Percentiles rank a stretch among this genome's conserved stretches.
Conservation (phyloP, 2,797 vertebrate species). For the Chaenodraco wilsoni region DNA sequence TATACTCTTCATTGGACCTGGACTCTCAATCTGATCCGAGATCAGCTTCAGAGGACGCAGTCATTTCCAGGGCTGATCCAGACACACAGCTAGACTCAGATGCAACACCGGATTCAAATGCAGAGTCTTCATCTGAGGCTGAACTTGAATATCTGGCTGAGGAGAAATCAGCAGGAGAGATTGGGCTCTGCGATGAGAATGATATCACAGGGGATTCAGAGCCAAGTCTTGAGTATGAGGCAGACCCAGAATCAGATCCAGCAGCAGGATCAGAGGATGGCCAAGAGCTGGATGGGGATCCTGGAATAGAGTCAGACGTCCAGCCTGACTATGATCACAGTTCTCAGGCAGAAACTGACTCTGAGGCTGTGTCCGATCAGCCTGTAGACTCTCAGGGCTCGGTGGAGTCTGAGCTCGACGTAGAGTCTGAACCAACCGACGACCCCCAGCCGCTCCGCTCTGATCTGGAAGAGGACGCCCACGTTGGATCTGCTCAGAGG, state of each 20-base stretch:
- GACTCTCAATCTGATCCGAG: slow-evolving; percentile 74
- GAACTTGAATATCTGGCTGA: slow-evolving; percentile 62
- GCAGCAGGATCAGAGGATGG: slow-evolving; percentile 69
- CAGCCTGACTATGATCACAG: slow-evolving; percentile 64
- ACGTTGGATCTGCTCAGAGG: slow-evolving; percentile 45
- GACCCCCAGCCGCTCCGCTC: slow-evolving; percentile 77
- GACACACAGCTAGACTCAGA: slow-evolving; percentile 59
- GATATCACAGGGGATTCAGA: slow-evolving; percentile 62
- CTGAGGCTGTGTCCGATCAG: slow-evolving; percentile 70
- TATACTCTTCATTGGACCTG: slow-evolving; percentile 54
- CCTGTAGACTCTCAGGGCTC: slow-evolving; percentile 70
- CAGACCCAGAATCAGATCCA: slow-evolving; percentile 66
- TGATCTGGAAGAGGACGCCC: slow-evolving; percentile 74
- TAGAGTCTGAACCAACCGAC: slow-evolving; percentile 78
- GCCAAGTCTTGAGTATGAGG: slow-evolving; percentile 71
- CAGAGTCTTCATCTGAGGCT: slow-evolving; percentile 71
- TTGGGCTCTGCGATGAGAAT: slow-evolving; percentile 29
- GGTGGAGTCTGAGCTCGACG: slow-evolving; percentile 73
- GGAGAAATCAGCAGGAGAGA: slow-evolving; percentile 48
- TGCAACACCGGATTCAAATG: slow-evolving; percentile 58
- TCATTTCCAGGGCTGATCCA: slow-evolving; percentile 50
- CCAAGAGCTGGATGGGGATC: slow-evolving; percentile 61
- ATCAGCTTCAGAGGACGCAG: slow-evolving; percentile 62
- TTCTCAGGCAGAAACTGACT: slow-evolving; percentile 73
- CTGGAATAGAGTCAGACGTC: slow-evolving; percentile 70